phyloP scores from a whole-genome alignment of 1,140 invertebrate genomes.

The Pogonomyrmex barbatus region DNA sequence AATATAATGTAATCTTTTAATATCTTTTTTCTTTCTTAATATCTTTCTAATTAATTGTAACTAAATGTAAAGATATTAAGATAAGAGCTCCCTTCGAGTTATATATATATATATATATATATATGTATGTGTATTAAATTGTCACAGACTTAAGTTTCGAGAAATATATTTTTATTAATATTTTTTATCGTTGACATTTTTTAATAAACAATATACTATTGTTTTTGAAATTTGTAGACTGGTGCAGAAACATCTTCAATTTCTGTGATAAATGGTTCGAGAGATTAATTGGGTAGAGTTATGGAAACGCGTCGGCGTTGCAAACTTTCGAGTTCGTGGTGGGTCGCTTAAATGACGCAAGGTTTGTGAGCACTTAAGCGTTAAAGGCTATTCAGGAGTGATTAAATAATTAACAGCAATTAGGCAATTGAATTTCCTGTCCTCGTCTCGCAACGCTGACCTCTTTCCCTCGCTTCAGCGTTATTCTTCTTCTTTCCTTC shows the following conservation, averaged over 20 bases:
- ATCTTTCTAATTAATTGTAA: not conserved
- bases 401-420: constrained; percentile 84
- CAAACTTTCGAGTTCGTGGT: constrained; percentile 73
- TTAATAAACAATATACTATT: not conserved
- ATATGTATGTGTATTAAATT: not conserved
- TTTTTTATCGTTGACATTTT: not conserved
- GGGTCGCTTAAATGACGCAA: constrained; percentile 80
- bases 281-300: constrained; percentile 43
- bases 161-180: not conserved
- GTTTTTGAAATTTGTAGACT: not conserved
- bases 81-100: too few species aligned
- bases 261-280: constrained; percentile 10
- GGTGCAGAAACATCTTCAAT: not conserved
- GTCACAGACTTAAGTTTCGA: not conserved
- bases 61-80: not conserved
- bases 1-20: not conserved
- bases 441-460: constrained; percentile 53
- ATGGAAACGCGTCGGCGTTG: constrained; percentile 45
- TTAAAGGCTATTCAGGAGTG: constrained; percentile 80
- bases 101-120: too few species aligned
- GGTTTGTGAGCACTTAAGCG: constrained; percentile 81
- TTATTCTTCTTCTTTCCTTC: constrained; percentile 39
- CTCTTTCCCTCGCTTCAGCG: constrained; percentile 43
- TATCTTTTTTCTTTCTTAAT: not conserved
- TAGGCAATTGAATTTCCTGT: constrained; percentile 82